Percentiles rank a stretch among this genome's conserved stretches.
Conservation (phyloP, 2,113 vertebrate species). For the Chaenocephalus aceratus region DNA sequence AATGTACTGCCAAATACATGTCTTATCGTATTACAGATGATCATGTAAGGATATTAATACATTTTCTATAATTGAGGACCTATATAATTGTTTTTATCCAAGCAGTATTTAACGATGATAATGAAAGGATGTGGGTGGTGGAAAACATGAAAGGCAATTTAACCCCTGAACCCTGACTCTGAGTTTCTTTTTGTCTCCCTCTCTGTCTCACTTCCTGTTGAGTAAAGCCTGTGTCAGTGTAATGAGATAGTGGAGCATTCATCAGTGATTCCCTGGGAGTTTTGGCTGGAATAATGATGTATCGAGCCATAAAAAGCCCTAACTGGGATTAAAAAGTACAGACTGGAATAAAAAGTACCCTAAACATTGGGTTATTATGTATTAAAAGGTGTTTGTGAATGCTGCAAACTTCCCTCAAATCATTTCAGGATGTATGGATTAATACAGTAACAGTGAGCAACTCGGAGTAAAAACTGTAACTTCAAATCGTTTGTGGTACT, state of each 20-base stretch:
- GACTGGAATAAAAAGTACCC: neutral
- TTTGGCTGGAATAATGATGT: neutral
- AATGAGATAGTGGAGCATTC: neutral
- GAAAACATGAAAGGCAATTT: conserved; percentile 28
- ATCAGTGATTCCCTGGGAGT: neutral
- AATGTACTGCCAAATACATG: neutral
- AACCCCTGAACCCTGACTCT: conserved; percentile 38
- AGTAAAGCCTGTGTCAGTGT: conserved; percentile 31
- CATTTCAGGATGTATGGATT: neutral
- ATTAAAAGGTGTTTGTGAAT: neutral
- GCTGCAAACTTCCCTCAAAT: neutral
- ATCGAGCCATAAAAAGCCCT: neutral
- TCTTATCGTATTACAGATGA: neutral
- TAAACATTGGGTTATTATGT: neutral
- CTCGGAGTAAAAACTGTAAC: neutral
- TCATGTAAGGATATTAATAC: conserved; percentile 7
- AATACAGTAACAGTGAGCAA: neutral
- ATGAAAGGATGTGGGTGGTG: conserved; percentile 35
- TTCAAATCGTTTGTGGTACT: neutral
- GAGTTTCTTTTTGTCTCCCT: conserved; percentile 37
- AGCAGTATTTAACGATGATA: conserved; percentile 16
- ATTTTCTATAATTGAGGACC: neutral
- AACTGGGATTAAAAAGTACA: neutral
- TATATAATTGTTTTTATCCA: neutral
- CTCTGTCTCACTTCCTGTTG: conserved; percentile 56